Base-by-base conservation (phyloP, 2,113 vertebrate species). In the Cepphus grylle region DNA sequence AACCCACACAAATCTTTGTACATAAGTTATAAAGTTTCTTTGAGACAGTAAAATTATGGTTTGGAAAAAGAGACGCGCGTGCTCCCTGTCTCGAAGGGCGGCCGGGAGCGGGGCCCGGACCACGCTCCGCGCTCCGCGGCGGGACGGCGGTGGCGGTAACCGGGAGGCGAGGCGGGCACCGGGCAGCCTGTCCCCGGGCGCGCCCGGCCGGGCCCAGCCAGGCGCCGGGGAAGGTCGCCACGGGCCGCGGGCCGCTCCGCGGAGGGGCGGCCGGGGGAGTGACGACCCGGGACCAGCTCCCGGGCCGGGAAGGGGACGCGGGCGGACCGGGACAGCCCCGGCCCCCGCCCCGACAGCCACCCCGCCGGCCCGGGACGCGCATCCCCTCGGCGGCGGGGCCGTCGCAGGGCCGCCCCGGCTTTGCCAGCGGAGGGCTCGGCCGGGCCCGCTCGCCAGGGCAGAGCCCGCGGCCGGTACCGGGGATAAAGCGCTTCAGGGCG, bases 41-140 rank as follows among this genome's bases (percentile, higher is more conserved):
- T 98, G 98, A 98, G 98, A 99, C 98, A 99, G 99, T 99, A 99
- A 99, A 99, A 99, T 98, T 98, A 98, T 98, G 99, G 98, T 99
- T 99, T 99, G 98, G 98, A 98, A 97, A 98, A 98, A 98, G 98
- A 98, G 94, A 82, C 95, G 65, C 66, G 19, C 76, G 81, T 97
- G 42, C 56, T 97, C 43, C 74, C 89, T 96, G 55, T 53, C 26
- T 88, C 22, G 19, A 30, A 34, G 58, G 18, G 82, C 74, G 50
- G 74, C 65, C 61, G 50, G 40, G 42, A 69, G 59, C 27, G 30
- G 43, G 62, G 26, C 55, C 29, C 5, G n/a, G 40, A 45, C 53
- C 65, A 4, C 10, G 49, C 32, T 78, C 26, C 11, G 42, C 38
- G 29, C 42, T 38, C 61, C 11, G 17, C 45, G 50, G 83, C 34